phyloP scores from a whole-genome alignment of 2,797 vertebrate genomes.

The Bradypodion ventrale region DNA sequence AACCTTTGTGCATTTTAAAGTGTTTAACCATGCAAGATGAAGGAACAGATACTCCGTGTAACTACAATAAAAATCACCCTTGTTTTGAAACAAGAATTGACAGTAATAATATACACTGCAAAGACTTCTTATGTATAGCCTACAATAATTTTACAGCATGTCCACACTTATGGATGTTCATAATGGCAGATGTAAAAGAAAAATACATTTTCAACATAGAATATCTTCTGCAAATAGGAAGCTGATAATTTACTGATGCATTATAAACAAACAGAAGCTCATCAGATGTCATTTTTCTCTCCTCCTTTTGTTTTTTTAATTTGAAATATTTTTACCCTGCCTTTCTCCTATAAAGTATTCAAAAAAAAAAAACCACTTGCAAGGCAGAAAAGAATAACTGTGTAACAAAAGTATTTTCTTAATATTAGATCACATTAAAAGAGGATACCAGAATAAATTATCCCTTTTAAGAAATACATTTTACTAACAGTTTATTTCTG shows the following conservation, averaged over 20 bases:
- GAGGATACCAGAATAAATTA: slow-evolving; percentile 34
- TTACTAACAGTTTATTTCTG: slow-evolving; percentile 18
- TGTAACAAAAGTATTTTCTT: slow-evolving; percentile 6
- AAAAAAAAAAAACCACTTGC: slow-evolving; percentile 49
- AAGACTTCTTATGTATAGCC: slow-evolving; percentile 61
- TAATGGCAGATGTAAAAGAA: slow-evolving; percentile 56
- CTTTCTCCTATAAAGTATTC: too few relatives aligned
- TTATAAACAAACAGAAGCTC: slow-evolving; percentile 56
- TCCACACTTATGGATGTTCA: slow-evolving; percentile 52
- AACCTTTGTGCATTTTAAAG: slow-evolving; percentile 55
- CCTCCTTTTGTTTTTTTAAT: too few relatives aligned
- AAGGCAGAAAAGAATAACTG: slow-evolving; percentile 29
- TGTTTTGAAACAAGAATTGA: slow-evolving; percentile 65
- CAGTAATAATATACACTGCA: slow-evolving; percentile 55
- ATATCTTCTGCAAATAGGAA: slow-evolving; percentile 63
- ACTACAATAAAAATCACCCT: slow-evolving; percentile 59
- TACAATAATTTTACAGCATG: slow-evolving; percentile 62
- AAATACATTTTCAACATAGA: slow-evolving; percentile 46
- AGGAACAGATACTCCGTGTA: slow-evolving; percentile 49
- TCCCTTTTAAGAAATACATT: slow-evolving; percentile 24
- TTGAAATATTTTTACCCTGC: too few relatives aligned
- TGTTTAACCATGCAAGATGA: slow-evolving; percentile 53
- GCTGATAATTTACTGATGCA: slow-evolving; percentile 59
- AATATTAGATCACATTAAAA: slow-evolving; percentile 24
- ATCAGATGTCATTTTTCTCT: slow-evolving; percentile 44